Conservation (phyloP, 2,113 vertebrate genomes). For the Perccottus glenii region DNA sequence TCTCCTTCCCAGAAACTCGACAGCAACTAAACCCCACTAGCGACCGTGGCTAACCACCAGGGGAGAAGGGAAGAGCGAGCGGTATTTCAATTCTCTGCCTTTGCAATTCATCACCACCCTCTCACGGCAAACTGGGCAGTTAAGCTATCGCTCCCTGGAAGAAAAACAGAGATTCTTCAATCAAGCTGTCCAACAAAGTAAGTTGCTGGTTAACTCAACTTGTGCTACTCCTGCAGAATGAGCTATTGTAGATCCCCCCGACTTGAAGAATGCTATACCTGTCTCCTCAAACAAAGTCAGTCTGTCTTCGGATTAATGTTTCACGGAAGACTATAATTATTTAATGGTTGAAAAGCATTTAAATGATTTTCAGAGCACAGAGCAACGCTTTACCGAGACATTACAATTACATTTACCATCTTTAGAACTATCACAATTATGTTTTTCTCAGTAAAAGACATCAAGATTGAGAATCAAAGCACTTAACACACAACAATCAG, state of each 20-base stretch:
- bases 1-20: slow-evolving; percentile 40
- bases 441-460: slow-evolving; percentile 1
- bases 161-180: slow-evolving; percentile 43
- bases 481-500: slow-evolving; percentile 3
- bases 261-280: neutral
- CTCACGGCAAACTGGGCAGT: slow-evolving; percentile 36
- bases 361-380: neutral
- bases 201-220: slow-evolving; percentile 28
- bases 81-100: slow-evolving; percentile 47
- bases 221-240: slow-evolving; percentile 16
- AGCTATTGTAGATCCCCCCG: slow-evolving; percentile 12
- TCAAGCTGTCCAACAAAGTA: slow-evolving; percentile 40
- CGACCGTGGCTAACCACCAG: slow-evolving; percentile 37
- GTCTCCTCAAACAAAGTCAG: neutral
- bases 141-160: slow-evolving; percentile 36
- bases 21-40: slow-evolving; percentile 47
- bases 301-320: neutral
- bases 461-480: neutral
- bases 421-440: neutral
- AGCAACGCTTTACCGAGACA: neutral
- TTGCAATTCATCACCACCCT: slow-evolving; percentile 53
- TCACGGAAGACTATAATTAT: neutral
- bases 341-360: neutral
- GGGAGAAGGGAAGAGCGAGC: slow-evolving; percentile 42
- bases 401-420: neutral